A percentile compares a stretch with the other conserved stretches of the same genome.
These are phyloP conservation scores for Styela clava DNA, from an alignment of 23 tunicate genomes.

Conservation along the genomic window DNA sequence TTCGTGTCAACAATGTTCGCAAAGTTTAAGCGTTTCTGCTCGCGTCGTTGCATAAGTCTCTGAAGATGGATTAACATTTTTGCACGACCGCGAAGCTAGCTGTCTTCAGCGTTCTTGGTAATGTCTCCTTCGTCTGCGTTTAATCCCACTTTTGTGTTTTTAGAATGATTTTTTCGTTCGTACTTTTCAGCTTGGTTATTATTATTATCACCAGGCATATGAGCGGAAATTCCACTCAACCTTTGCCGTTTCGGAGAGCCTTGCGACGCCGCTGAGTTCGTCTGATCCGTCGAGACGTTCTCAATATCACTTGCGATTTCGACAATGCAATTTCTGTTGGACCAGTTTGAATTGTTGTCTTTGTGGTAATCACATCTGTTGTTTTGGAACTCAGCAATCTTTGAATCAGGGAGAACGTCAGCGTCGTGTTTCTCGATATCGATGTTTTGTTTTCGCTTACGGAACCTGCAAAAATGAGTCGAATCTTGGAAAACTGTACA, in stretches of 20 bases:
- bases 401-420: neutral
- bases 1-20: neutral
- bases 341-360: neutral
- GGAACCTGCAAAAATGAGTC: neutral
- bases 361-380: neutral
- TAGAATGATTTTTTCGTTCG: neutral
- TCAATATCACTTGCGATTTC: neutral
- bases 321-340: neutral
- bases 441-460: neutral
- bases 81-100: neutral
- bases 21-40: neutral
- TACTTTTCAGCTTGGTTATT: neutral
- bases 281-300: neutral
- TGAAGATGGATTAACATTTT: neutral
- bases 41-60: neutral
- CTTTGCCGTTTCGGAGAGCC: neutral
- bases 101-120: neutral
- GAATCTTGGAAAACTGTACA: no score
- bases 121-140: neutral
- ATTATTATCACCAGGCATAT: neutral
- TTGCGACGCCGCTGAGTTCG: neutral
- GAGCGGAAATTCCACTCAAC: neutral
- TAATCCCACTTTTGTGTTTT: neutral
- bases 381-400: neutral
- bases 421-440: neutral